Percentiles rank a stretch among this genome's conserved stretches.
Evolutionary conservation across 2,888 invertebrate species (phyloP).

Genomic region (Athalia circularis): DNA sequence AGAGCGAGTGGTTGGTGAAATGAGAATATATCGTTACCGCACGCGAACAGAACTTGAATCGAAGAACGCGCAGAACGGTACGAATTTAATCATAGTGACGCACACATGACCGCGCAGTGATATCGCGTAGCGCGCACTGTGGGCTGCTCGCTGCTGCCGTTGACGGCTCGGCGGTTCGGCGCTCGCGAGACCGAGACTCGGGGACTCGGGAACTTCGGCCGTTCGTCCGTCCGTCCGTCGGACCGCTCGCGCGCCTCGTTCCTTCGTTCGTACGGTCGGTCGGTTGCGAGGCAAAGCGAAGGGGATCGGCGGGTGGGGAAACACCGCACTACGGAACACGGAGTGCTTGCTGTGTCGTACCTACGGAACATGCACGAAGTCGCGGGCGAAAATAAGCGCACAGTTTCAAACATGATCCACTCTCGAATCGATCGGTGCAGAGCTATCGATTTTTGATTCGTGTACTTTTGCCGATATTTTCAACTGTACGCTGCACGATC

Average conservation of each 20-base stretch:
- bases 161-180: slow-evolving; percentile 62
- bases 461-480: too few species aligned
- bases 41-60: background rate
- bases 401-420: too few species aligned
- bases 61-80: slow-evolving; percentile 49
- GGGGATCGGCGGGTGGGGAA: slow-evolving; percentile 50
- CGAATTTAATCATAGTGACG: slow-evolving; percentile 64
- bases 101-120: slow-evolving; percentile 70
- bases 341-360: slow-evolving; percentile 3
- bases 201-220: slow-evolving; percentile 51
- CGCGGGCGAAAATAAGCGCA: too few species aligned
- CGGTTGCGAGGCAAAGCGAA: slow-evolving; percentile 44
- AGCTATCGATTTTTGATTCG: too few species aligned
- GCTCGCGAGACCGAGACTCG: slow-evolving; percentile 58
- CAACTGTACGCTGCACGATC: too few species aligned
- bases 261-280: background rate
- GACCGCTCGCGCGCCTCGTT: slow-evolving; percentile 47
- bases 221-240: slow-evolving; percentile 44
- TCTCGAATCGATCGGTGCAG: too few species aligned
- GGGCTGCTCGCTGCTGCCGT: slow-evolving; percentile 51
- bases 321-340: slow-evolving; percentile 44
- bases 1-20: slow-evolving; percentile 54
- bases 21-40: slow-evolving; percentile 48
- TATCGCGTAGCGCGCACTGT: slow-evolving; percentile 73
- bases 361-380: background rate